These are phyloP conservation scores for Perognathus longimembris DNA, from an alignment of 2,113 vertebrate species.

Conservation along the genomic window DNA sequence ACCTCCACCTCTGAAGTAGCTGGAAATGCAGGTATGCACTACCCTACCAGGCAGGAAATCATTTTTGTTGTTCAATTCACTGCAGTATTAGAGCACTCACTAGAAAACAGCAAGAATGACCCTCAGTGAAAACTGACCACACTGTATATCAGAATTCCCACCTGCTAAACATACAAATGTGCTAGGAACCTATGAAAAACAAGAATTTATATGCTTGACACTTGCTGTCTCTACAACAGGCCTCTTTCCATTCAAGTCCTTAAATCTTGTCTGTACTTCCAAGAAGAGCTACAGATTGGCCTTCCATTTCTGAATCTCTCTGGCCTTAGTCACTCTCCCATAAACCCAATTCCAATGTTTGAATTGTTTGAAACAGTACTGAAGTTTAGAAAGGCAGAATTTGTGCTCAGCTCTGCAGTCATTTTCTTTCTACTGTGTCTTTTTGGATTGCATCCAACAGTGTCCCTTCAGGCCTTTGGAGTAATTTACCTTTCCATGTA, in stretches of 20 bases:
- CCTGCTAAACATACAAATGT: neutral
- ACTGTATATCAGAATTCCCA: too few species aligned
- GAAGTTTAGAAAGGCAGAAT: neutral
- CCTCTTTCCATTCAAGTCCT: neutral
- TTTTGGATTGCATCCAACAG: constrained; percentile 40
- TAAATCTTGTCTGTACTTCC: neutral
- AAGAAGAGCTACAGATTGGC: neutral
- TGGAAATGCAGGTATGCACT: too few species aligned
- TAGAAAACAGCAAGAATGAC: neutral
- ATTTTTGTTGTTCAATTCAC: neutral
- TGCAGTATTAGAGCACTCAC: neutral
- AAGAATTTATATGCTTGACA: too few species aligned
- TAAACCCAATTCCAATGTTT: neutral
- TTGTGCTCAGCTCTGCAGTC: neutral
- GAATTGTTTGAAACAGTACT: neutral
- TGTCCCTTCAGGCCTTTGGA: constrained; percentile 20
- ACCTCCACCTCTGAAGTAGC: too few species aligned
- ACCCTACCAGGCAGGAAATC: neutral
- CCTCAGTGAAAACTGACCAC: neutral
- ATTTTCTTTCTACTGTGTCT: neutral
- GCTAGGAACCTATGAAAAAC: too few species aligned
- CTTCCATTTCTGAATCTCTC: neutral
- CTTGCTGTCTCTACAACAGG: neutral
- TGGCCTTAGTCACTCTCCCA: neutral
- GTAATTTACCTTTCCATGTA: neutral